phyloP scores from a whole-genome alignment of 2,113 vertebrate genomes.

The Helogale parvula region DNA sequence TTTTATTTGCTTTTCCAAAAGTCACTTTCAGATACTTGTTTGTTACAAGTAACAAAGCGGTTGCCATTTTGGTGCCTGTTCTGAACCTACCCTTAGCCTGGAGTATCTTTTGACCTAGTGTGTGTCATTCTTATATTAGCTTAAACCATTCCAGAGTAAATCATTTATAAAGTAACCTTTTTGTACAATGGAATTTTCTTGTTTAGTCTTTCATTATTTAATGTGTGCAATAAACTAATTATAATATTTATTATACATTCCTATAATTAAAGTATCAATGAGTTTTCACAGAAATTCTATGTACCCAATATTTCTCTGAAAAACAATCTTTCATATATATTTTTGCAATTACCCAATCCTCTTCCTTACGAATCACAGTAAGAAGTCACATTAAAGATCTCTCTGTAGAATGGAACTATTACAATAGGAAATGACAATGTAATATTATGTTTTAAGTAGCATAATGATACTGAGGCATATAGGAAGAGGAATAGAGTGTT shows the following conservation, averaged over 20 bases:
- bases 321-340: neutral
- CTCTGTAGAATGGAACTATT: neutral
- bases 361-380: neutral
- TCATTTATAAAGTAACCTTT: neutral
- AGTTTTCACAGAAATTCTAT: neutral
- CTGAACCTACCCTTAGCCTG: neutral
- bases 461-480: neutral
- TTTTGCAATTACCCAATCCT: neutral
- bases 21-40: neutral
- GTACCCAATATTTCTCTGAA: neutral
- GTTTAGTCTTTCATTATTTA: conserved; percentile 29
- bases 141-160: neutral
- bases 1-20: conserved; percentile 15
- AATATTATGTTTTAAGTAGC: neutral
- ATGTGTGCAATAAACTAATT: neutral
- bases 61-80: neutral
- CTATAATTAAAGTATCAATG: neutral
- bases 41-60: neutral
- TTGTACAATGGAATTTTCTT: neutral
- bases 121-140: neutral
- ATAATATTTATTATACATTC: neutral
- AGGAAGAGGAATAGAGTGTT: neutral
- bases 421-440: neutral
- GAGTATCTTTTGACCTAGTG: neutral
- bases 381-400: neutral